phyloP scores from a whole-genome alignment of 1,140 invertebrate genomes.

The Chionoecetes opilio region DNA sequence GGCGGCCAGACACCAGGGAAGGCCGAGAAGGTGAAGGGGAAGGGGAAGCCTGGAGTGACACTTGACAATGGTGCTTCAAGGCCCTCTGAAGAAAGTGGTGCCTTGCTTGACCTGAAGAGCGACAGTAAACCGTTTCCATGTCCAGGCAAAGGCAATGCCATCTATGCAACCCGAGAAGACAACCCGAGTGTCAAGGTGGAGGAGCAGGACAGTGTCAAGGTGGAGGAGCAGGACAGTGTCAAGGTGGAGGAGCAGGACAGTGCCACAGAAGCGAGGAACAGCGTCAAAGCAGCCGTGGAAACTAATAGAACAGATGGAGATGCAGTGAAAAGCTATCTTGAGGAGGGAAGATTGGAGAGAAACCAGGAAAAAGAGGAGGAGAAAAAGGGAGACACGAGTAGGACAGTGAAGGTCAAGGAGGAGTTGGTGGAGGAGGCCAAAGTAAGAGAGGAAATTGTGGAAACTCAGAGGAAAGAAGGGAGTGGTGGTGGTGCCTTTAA shows the following conservation, averaged over 20 bases:
- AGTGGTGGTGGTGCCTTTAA: conserved; percentile 67
- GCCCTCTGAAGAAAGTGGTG: too few species aligned
- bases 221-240: too few species aligned
- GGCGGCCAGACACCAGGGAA: neutral
- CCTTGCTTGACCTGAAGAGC: too few species aligned
- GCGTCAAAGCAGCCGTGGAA: neutral
- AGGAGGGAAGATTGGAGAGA: too few species aligned
- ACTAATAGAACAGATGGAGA: neutral
- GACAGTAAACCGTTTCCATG: too few species aligned
- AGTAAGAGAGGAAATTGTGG: neutral
- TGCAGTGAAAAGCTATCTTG: too few species aligned
- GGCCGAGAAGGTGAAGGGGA: too few species aligned
- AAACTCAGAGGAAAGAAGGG: neutral
- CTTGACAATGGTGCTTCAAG: neutral
- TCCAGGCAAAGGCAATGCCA: too few species aligned
- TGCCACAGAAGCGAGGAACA: neutral
- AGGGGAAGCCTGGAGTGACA: conserved; percentile 16
- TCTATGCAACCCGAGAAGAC: too few species aligned
- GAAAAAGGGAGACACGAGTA: neutral
- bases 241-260: too few species aligned
- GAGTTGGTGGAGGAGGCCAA: neutral
- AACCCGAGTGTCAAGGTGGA: too few species aligned
- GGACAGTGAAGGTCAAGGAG: neutral
- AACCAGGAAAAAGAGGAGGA: neutral
- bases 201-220: too few species aligned